phyloP scores from a whole-genome alignment of 2,113 vertebrate genomes.

The Pelvicachromis taeniatus region DNA sequence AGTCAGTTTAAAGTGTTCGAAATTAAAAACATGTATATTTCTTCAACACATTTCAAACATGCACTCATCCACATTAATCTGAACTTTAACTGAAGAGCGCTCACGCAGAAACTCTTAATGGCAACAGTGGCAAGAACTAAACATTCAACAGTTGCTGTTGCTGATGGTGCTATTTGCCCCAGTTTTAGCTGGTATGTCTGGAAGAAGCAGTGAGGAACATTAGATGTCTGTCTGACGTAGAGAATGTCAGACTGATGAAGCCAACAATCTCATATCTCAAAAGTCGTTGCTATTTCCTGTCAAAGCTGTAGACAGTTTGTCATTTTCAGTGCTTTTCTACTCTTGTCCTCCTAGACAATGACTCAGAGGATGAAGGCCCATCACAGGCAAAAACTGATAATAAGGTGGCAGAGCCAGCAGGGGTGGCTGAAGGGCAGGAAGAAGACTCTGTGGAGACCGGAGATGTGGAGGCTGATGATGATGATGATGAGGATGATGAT shows the following conservation, averaged over 20 bases:
- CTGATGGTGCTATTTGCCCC: not conserved
- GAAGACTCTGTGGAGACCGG: not conserved
- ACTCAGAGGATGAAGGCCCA: constrained; percentile 45
- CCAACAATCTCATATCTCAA: not conserved
- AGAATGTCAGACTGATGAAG: not conserved
- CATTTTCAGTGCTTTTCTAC: not conserved
- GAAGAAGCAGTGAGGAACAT: not conserved
- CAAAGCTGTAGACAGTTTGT: not conserved
- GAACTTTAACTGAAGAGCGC: too few relatives aligned
- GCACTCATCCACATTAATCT: not conserved
- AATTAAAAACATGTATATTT: not conserved
- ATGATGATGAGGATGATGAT: not conserved
- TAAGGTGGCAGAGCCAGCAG: not conserved
- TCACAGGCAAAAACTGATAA: not conserved
- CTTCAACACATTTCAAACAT: not conserved
- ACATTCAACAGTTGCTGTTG: too few relatives aligned
- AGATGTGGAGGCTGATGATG: not conserved
- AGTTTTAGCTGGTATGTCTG: not conserved
- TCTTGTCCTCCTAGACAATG: constrained; percentile 39
- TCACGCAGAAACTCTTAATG: too few relatives aligned
- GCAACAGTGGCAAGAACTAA: too few relatives aligned
- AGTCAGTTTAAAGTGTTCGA: not conserved
- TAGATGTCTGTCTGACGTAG: not conserved
- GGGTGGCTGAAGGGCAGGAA: not conserved
- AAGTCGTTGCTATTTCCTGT: not conserved